Conservation (phyloP, 2,113 vertebrate genomes). For the Crotalus horridus region DNA sequence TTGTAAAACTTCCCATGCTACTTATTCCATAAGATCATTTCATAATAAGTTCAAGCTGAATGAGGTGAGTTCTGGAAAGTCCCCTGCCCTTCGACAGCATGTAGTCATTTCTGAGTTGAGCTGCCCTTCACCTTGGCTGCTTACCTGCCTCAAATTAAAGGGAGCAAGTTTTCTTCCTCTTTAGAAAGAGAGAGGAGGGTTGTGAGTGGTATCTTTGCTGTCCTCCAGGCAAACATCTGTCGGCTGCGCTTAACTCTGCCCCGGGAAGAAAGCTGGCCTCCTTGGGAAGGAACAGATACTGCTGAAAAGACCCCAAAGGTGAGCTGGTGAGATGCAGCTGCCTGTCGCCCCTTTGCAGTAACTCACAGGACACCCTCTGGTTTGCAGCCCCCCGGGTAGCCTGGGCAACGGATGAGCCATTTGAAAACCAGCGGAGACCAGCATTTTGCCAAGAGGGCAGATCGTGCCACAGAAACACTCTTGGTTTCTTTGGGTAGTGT, state of each 20-base stretch:
- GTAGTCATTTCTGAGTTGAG: not conserved
- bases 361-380: not conserved
- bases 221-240: constrained; percentile 79
- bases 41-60: not conserved
- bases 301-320: constrained; percentile 73
- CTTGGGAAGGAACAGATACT: constrained; percentile 65
- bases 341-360: not conserved
- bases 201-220: constrained; percentile 16
- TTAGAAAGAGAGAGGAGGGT: not conserved
- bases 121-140: not conserved
- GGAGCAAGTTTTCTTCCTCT: not conserved
- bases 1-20: not conserved
- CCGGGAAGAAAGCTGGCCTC: constrained; percentile 65
- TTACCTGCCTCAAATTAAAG: not conserved
- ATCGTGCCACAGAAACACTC: not conserved
- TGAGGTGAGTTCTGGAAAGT: not conserved
- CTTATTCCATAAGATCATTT: not conserved
- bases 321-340: constrained; percentile 46
- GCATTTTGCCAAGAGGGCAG: not conserved
- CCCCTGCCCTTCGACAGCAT: not conserved
- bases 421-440: not conserved
- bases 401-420: not conserved
- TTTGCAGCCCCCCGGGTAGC: not conserved
- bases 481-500: not conserved
- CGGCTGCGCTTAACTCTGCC: constrained; percentile 88